These are phyloP conservation scores for Gymnarchus niloticus DNA, from an alignment of 2,113 vertebrate genomes.

Conservation along the genomic window DNA sequence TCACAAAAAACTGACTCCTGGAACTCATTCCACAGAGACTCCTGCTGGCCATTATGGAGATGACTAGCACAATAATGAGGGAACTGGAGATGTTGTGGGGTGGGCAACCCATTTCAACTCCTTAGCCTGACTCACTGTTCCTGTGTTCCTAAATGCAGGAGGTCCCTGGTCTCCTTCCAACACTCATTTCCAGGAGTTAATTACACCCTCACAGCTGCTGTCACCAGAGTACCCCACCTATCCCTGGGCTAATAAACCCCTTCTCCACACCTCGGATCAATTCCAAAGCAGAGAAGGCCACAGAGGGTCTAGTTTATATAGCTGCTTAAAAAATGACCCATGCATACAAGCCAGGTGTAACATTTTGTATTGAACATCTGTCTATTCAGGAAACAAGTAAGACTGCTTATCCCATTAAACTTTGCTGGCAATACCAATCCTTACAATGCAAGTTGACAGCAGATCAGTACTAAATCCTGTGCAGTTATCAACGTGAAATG, in stretches of 20 bases:
- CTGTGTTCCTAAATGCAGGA: neutral
- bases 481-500: neutral
- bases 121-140: neutral
- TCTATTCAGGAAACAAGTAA: neutral
- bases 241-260: neutral
- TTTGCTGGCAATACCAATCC: too few species aligned
- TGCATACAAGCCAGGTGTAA: neutral
- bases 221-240: neutral
- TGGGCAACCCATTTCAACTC: neutral
- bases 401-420: too few species aligned
- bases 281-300: neutral
- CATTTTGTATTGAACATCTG: neutral
- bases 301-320: neutral
- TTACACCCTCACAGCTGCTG: neutral
- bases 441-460: too few species aligned
- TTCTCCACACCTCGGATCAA: neutral
- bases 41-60: neutral
- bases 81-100: neutral
- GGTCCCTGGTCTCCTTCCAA: neutral
- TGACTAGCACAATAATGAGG: neutral
- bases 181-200: slow-evolving; percentile 15
- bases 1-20: neutral
- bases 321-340: neutral
- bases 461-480: neutral
- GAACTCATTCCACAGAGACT: neutral